Evolutionary conservation across 2,797 vertebrate genomes (phyloP).

Genomic region (Enteromius trimaculatus): DNA sequence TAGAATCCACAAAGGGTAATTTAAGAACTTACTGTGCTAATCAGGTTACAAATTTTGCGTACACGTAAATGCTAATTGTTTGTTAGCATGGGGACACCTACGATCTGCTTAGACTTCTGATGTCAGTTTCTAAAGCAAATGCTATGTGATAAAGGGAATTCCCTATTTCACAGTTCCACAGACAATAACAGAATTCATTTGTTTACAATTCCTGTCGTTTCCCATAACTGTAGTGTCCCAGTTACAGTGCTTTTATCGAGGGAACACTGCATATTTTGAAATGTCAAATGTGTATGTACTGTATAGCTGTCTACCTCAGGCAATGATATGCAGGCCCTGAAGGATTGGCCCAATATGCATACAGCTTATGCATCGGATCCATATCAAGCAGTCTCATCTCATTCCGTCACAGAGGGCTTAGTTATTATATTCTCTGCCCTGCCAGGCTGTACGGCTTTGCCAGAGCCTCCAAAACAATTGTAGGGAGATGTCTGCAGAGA

Average conservation of each 20-base stretch:
- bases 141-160: slow-evolving; percentile 44
- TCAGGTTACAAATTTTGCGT: background rate
- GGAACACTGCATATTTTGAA: slow-evolving; percentile 60
- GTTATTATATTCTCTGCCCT: slow-evolving; percentile 51
- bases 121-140: slow-evolving; percentile 5
- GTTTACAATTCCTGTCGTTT: slow-evolving; percentile 54
- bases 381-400: slow-evolving; percentile 50
- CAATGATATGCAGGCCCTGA: slow-evolving; percentile 57
- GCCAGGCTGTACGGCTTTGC: slow-evolving; percentile 44
- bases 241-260: slow-evolving; percentile 62
- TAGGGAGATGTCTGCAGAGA: slow-evolving; percentile 52
- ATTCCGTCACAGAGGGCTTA: slow-evolving; percentile 41
- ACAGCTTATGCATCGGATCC: slow-evolving; percentile 51
- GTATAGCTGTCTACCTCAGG: slow-evolving; percentile 58
- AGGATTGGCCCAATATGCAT: slow-evolving; percentile 45
- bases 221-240: slow-evolving; percentile 53
- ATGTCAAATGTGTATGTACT: slow-evolving; percentile 58
- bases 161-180: slow-evolving; percentile 49
- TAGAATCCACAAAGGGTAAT: background rate
- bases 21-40: background rate
- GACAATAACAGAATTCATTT: slow-evolving; percentile 60
- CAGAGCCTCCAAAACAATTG: slow-evolving; percentile 54
- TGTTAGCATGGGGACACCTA: background rate
- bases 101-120: background rate
- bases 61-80: background rate